phyloP scores from a whole-genome alignment of 2,113 vertebrate genomes.

The Microtus montanus region DNA sequence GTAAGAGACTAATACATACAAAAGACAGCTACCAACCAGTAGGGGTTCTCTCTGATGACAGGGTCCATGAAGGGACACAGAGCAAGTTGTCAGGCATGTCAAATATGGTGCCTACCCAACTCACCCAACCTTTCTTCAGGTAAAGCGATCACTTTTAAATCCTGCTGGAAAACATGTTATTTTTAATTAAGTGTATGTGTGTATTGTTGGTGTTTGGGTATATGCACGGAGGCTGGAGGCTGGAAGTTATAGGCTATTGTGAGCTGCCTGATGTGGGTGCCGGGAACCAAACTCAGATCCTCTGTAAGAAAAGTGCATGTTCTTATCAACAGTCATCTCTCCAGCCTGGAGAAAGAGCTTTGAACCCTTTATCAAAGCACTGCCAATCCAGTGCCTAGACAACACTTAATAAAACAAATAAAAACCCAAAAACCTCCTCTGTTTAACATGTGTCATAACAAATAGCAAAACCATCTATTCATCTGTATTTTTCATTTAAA shows the following conservation, averaged over 20 bases:
- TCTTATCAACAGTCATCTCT: neutral
- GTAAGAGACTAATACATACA: conserved; percentile 26
- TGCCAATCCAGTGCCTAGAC: neutral
- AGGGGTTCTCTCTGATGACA: conserved; percentile 15
- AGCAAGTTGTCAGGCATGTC: neutral
- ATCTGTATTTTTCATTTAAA: conserved; percentile 46
- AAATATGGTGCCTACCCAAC: neutral
- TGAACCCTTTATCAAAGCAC: conserved; percentile 11
- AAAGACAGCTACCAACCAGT: neutral
- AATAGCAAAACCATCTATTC: neutral
- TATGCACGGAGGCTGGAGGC: neutral
- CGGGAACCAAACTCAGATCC: neutral
- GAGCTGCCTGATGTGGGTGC: neutral
- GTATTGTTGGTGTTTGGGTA: neutral
- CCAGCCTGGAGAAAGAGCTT: neutral
- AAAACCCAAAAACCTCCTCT: neutral
- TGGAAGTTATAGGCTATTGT: neutral
- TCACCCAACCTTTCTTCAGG: neutral
- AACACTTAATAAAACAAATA: neutral
- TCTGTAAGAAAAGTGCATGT: neutral
- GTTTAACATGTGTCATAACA: neutral
- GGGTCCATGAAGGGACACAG: neutral
- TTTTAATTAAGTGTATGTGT: neutral
- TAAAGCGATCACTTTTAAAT: conserved; percentile 10
- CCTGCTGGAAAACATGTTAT: neutral